These are phyloP conservation scores for Drosophila kurseongensis DNA, from an alignment of 1,140 invertebrate genomes.

Conservation along the genomic window DNA sequence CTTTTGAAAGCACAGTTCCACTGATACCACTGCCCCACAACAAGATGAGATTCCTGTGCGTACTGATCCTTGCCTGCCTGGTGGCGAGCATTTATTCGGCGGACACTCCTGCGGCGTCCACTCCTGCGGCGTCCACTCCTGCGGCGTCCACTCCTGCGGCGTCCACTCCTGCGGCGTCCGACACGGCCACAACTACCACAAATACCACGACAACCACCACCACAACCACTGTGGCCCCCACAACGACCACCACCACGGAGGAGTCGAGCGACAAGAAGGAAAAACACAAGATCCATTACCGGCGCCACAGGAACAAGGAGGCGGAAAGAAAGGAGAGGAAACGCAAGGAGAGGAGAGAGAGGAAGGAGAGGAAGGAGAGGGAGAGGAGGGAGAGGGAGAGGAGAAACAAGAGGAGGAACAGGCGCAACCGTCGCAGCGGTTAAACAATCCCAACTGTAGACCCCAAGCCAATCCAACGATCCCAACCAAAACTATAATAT, in stretches of 20 bases:
- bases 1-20: not conserved
- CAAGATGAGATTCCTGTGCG: conserved; percentile 8
- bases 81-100: no score
- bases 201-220: not conserved
- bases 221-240: not conserved
- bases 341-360: not conserved
- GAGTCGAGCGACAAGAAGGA: not conserved
- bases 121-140: no score
- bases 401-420: not conserved
- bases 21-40: not conserved
- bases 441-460: not conserved
- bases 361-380: not conserved
- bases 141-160: no score
- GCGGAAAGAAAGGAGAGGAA: not conserved
- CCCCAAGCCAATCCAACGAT: not conserved
- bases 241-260: conserved; percentile 2
- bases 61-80: not conserved
- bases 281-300: not conserved
- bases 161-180: no score
- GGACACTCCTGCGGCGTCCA: no score
- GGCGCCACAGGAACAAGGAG: not conserved
- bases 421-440: conserved; percentile 2
- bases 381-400: no score
- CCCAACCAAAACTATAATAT: not conserved
- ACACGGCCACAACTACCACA: no score